Evolutionary conservation across 2,888 invertebrate species (phyloP), one percentile per base, ranked within the genome.

Genomic region (Perithous albicinctus): DNA sequence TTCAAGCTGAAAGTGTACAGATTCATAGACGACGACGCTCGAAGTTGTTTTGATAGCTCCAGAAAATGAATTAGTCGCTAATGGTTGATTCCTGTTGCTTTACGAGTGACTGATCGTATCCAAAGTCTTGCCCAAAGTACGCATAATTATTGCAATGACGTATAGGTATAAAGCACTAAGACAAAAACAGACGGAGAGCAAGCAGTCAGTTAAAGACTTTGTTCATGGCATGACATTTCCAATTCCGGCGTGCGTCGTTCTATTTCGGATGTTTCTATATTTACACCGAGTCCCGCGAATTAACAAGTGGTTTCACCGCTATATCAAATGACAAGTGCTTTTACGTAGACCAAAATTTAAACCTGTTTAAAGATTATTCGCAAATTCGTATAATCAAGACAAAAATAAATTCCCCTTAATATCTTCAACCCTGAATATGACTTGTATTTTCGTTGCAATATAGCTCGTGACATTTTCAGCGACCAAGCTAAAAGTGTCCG

Each of bases 241-340:
- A 84, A 85, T 82, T 81, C 69, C 80, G 83, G 79, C 80, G 64
- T 77, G 78, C 74, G 75, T 54, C 67, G 70, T 75, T 85, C 83
- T 80, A 84, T 84, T 85, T 84, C 61, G 63, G 77, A 76, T 59
- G 59, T 79, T 56, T 41, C 84, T 85, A 87, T 86, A 86, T 84
- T 80, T 82, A 72, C 77, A 64, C 75, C 72, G 59, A 54, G 78
- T 64, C 61, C 73, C 75, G 32, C 15, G 75, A 79, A 82, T 83
- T 80, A 86, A 85, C 86, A 86, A 86, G 86, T 85, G 84, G 83
- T 82, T 84, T 80, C 64, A 72, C 46, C 56, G 69, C 78, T 64
- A 76, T 84, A 83, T 85, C 84, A 73, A 82, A 77, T 84, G 80
- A 79, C 82, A 73, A 74, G 70, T 51, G 70, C 35, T 43, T 72